These are phyloP conservation scores for Euleptes europaea DNA, from an alignment of 2,113 vertebrate species.

Conservation along the genomic window DNA sequence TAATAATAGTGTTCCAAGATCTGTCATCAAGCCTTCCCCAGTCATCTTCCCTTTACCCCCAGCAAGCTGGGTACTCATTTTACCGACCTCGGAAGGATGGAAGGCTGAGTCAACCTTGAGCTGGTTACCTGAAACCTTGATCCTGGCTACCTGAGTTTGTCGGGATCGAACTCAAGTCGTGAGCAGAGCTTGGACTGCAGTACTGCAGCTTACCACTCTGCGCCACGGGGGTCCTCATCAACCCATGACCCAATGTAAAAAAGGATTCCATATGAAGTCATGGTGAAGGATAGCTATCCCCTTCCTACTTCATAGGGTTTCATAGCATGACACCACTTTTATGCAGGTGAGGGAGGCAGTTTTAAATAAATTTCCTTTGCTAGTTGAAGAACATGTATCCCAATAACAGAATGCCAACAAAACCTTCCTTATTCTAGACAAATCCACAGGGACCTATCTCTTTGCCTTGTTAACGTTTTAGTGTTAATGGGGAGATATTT, in stretches of 20 bases:
- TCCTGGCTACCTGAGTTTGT: too few species aligned
- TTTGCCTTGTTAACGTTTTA: background rate
- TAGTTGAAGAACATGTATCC: background rate
- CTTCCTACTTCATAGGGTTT: background rate
- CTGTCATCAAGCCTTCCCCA: background rate
- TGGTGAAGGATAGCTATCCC: constrained; percentile 22
- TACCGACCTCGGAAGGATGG: too few species aligned
- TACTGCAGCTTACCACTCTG: too few species aligned
- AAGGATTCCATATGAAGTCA: background rate
- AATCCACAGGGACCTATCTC: background rate
- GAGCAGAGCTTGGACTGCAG: too few species aligned
- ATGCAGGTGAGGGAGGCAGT: fast-evolving
- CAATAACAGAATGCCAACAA: background rate
- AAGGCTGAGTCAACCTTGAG: too few species aligned
- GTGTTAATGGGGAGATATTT: background rate
- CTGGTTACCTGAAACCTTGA: too few species aligned
- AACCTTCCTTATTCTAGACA: background rate
- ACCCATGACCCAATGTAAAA: background rate
- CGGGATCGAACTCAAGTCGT: too few species aligned
- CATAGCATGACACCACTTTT: background rate
- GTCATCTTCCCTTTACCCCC: too few species aligned
- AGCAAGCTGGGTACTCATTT: too few species aligned
- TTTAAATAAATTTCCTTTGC: background rate
- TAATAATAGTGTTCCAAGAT: background rate
- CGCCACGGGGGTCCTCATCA: too few species aligned